phyloP scores from a whole-genome alignment of 2,113 vertebrate species.

The Serilophus lunatus region DNA sequence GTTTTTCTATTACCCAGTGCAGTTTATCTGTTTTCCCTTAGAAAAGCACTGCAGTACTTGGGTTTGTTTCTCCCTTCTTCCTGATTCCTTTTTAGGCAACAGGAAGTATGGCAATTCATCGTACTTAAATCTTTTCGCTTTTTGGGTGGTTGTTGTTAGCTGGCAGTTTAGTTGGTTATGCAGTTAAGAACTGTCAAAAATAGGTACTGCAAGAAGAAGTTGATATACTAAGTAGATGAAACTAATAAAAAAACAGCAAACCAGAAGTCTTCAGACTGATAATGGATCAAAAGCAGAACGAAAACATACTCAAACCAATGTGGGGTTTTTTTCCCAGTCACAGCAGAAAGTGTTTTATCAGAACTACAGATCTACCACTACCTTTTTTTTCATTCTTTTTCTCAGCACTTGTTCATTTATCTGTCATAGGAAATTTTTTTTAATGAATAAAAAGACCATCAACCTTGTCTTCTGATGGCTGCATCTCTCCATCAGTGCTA shows the following conservation, averaged over 20 bases:
- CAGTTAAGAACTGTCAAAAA: neutral
- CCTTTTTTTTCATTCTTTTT: neutral
- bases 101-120: neutral
- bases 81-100: neutral
- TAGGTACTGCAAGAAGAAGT: neutral
- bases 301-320: neutral
- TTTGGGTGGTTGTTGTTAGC: neutral
- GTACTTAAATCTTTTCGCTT: neutral
- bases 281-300: neutral
- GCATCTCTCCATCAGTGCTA: neutral
- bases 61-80: neutral
- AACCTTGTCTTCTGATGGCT: neutral
- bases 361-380: neutral
- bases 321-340: neutral
- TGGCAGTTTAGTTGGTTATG: neutral
- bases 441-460: neutral
- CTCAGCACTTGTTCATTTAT: neutral
- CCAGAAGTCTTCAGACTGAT: neutral
- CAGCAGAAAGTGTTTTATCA: neutral
- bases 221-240: neutral
- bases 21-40: neutral
- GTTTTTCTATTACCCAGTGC: neutral
- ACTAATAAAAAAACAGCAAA: neutral
- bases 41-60: neutral
- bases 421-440: neutral